Base-by-base conservation (phyloP, 2,797 vertebrate genomes). In the Apodemus agrarius region DNA sequence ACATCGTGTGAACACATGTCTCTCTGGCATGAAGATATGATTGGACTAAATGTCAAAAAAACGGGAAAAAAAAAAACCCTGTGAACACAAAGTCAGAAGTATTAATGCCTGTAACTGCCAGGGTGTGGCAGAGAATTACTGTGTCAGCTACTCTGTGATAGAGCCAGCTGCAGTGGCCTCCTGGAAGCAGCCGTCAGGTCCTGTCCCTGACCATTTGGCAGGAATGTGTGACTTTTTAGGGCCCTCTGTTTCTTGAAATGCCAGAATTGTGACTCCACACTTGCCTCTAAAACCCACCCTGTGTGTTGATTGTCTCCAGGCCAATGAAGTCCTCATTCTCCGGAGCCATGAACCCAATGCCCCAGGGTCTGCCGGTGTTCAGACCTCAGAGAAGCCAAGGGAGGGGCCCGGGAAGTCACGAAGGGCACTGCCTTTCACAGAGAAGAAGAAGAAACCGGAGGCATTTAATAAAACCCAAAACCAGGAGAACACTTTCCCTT, bases 401-500 rank as follows among this genome's bases (percentile, higher is more conserved):
- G 99, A 99, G 79, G 97, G 98, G 22, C 24, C 97, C 3, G 96
- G 98, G 80, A 99, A 98, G 97, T 98, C 99, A 40, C 98, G 99
- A 65, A 98, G 98, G 94, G 96, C 97, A 40, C 52, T 98, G 49
- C 98, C 61, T 79, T 98, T 98, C 80, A 94, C 98, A 2, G 98
- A 99, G 94, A 99, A 98, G 98, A 98, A 98, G 81, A 98, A 97
- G 95, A 91, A 97, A 75, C 0, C 96, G 52, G 98, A 99, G 0
- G 80, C 98, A 0, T 96, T 95, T 95, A 98, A 79, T 98, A 99
- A 99, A 97, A 98, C 79, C 78, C 96, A 99, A 4, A 99, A 96
- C 78, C 99, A 98, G 97, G 99, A 99, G 97, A 99, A 99, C 82
- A 99, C 99, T 49, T 99, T 99, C 98, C 99, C 99, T 69, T 99